A percentile compares a stretch with the other conserved stretches of the same genome.
These are phyloP conservation scores for Miichthys miiuy DNA, from an alignment of 2,797 vertebrate species.

Conservation along the genomic window DNA sequence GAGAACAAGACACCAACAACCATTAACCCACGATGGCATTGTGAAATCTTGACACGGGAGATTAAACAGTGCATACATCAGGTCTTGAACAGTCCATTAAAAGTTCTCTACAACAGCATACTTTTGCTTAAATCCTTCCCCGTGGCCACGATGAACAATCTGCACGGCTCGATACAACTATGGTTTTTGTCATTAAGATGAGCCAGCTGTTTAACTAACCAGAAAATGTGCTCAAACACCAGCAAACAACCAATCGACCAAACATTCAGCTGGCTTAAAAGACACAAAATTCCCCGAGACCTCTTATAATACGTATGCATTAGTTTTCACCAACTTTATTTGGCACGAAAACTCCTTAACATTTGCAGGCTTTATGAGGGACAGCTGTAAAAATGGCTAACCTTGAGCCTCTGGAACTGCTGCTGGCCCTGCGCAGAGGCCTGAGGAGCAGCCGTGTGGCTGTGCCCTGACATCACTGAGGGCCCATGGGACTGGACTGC, in stretches of 20 bases:
- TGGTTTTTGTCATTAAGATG: not conserved
- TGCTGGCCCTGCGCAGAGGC: slow-evolving; percentile 95
- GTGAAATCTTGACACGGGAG: not conserved
- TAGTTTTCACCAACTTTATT: not conserved
- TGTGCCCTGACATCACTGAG: slow-evolving; percentile 89
- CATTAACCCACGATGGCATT: not conserved
- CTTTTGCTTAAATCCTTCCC: not conserved
- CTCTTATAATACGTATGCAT: not conserved
- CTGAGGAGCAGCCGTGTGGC: slow-evolving; percentile 89
- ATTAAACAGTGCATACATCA: not conserved
- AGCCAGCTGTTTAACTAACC: not conserved
- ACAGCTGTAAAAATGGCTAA: slow-evolving; percentile 52
- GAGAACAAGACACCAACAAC: not conserved
- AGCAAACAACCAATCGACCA: not conserved
- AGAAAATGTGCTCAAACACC: slow-evolving; percentile 1
- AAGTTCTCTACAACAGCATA: not conserved
- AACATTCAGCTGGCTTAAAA: not conserved
- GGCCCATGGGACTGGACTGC: slow-evolving; percentile 91
- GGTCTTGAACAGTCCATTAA: not conserved
- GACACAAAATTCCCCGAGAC: not conserved
- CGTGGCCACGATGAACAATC: not conserved
- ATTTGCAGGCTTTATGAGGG: not conserved
- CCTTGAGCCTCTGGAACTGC: slow-evolving; percentile 99
- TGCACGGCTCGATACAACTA: not conserved
- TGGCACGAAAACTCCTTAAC: not conserved